Evolutionary conservation across 2,888 invertebrate genomes (phyloP).

Genomic region (Volucella bombylans): DNA sequence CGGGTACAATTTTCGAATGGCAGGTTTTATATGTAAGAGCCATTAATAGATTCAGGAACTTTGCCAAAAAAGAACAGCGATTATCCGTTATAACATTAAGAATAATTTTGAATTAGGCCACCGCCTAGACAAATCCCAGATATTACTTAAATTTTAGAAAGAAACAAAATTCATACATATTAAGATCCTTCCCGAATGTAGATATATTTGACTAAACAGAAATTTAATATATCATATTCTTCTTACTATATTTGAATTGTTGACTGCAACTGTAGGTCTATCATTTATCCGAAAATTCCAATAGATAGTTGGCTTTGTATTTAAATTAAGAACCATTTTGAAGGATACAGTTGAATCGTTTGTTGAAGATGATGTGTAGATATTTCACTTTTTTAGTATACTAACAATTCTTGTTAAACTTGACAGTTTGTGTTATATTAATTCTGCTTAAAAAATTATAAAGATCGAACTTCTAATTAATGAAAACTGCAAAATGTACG

Average conservation of each 20-base stretch:
- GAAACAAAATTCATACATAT: neutral
- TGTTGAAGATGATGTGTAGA: neutral
- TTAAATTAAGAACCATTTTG: constrained; percentile 75
- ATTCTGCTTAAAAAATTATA: too few species aligned
- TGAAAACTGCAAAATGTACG: too few species aligned
- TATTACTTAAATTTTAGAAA: constrained; percentile 20
- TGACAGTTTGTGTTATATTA: too few species aligned
- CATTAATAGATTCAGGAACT: constrained; percentile 9
- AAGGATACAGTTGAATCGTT: constrained; percentile 9
- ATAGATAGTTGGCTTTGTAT: constrained; percentile 68
- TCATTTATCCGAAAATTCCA: constrained; percentile 73
- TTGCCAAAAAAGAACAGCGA: constrained; percentile 27
- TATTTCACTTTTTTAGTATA: neutral
- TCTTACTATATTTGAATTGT: constrained; percentile 74
- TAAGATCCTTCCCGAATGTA: neutral
- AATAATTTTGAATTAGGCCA: constrained; percentile 41
- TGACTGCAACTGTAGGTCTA: constrained; percentile 74
- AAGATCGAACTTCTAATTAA: too few species aligned
- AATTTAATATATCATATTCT: constrained; percentile 4
- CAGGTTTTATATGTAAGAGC: constrained; percentile 36
- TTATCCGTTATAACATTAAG: neutral
- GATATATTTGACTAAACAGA: neutral
- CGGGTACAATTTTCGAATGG: constrained; percentile 40
- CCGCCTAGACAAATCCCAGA: constrained; percentile 45
- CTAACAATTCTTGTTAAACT: too few species aligned